A percentile compares a stretch with the other conserved stretches of the same genome.
phyloP scores from a whole-genome alignment of 1,140 invertebrate species.

The Delia radicum region DNA sequence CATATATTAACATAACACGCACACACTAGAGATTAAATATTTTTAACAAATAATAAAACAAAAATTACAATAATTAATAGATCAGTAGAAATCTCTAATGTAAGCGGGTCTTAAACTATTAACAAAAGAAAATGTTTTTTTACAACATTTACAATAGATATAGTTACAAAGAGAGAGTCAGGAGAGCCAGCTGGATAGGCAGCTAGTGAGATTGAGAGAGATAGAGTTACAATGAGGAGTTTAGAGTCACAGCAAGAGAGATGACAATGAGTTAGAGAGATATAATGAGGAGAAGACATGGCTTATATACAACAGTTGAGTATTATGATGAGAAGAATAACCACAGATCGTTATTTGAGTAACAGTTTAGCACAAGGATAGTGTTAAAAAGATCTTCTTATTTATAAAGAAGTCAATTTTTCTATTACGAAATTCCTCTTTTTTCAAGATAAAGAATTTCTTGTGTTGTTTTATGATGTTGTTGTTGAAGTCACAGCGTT shows the following conservation, averaged over 20 bases:
- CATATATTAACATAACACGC: slow-evolving; percentile 13
- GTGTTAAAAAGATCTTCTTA: neutral
- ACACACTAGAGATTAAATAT: neutral
- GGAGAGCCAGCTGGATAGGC: neutral
- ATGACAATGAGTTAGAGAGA: neutral
- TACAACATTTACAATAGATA: neutral
- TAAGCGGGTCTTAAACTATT: neutral
- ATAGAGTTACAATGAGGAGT: neutral
- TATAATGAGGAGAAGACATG: slow-evolving; percentile 1
- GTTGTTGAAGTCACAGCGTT: neutral
- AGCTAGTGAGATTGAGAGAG: slow-evolving; percentile 18
- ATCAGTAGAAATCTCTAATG: neutral
- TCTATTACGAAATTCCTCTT: neutral
- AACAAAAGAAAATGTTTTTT: neutral
- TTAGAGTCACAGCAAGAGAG: neutral
- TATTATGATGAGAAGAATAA: slow-evolving; percentile 7
- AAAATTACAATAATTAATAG: neutral
- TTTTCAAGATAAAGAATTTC: neutral
- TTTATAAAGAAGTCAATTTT: neutral
- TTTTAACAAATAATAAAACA: neutral
- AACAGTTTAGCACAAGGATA: neutral
- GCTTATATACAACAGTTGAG: slow-evolving; percentile 29
- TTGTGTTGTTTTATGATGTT: neutral
- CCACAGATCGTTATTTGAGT: slow-evolving; percentile 17
- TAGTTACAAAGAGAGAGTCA: neutral